Conservation (phyloP, 2,113 vertebrate species). For the Genyomyrus donnyi region DNA sequence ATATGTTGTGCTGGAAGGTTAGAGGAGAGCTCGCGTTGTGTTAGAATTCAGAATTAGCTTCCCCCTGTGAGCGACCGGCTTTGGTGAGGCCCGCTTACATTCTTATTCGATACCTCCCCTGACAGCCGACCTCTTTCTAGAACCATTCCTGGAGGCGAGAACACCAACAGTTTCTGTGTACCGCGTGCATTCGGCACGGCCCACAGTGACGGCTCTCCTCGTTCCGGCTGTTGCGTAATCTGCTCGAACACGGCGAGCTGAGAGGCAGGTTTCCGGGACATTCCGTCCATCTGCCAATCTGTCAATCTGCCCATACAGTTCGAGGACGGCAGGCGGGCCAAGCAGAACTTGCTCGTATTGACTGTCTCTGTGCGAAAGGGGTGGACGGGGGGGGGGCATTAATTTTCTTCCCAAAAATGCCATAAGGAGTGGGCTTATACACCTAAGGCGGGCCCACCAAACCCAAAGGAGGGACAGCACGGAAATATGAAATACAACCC, state of each 20-base stretch:
- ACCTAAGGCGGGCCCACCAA: neutral
- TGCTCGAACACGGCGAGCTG: neutral
- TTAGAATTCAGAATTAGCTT: neutral
- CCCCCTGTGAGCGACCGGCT: neutral
- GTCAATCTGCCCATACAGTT: neutral
- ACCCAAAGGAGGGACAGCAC: neutral
- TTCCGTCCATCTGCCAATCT: neutral
- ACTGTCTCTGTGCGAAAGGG: too few relatives aligned
- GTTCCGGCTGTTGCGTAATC: neutral
- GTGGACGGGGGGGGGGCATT: neutral
- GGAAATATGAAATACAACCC: neutral
- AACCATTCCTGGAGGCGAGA: neutral
- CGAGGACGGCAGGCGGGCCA: neutral
- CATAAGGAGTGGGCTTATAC: neutral
- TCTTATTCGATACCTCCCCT: neutral
- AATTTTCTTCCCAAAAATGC: neutral
- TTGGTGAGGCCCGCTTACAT: neutral
- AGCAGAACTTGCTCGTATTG: neutral
- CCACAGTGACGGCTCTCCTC: neutral
- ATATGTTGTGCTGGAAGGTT: neutral
- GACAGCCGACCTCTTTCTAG: neutral
- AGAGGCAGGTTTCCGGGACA: neutral
- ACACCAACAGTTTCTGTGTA: neutral
- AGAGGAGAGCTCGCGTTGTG: neutral
- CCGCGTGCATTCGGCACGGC: neutral